Base-by-base conservation (phyloP, 2,113 vertebrate genomes). In the Saiga tatarica region DNA sequence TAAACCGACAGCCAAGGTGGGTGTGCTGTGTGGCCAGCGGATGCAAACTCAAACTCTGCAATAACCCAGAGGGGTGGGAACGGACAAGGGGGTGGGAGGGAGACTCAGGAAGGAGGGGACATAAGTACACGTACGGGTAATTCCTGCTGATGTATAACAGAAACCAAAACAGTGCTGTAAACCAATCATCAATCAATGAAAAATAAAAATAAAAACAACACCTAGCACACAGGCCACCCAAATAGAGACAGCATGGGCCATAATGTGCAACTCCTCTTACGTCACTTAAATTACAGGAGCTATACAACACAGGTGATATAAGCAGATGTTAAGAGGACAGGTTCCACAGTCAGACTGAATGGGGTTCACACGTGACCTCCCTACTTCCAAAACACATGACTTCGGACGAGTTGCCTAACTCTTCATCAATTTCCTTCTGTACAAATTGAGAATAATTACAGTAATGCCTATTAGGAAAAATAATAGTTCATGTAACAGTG, bases 231-330 rank as follows among this genome's bases (percentile, higher is more conserved):
- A 81, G 26, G 39, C 11, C 74, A 82, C 36, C 26, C 9, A 39
- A 76, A 95, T 19, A 88, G 17, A 19, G 26, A 33, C n/a, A 74
- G 26, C 3, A 60, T 14, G 36, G 13, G 6, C n/a, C 11, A 76
- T 16, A 53, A 25, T 83, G 64, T 42, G 39, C 14, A 67, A 42
- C 9, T 21, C 16, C 19, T 71, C 4, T 74, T 17, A 47, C 13
- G 19, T 74, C 57, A 92, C 62, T 88, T 79, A 83, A 87, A 67
- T 87, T 76, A 85, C 3, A 81, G n/a, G 91, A 53, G 79, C n/a
- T 64, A 62, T 30, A 62, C 16, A 47, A 84, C 78, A 86, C 36
- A 81, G 26, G 19, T 19, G n/a, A 28, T 39, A 62, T 36, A 83
- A 87, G n/a, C 19, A 74, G 26, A 57, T 12, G 0, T 26, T 74